Base-by-base conservation (phyloP, 2,797 vertebrate genomes). In the Pogoniulus pusillus region DNA sequence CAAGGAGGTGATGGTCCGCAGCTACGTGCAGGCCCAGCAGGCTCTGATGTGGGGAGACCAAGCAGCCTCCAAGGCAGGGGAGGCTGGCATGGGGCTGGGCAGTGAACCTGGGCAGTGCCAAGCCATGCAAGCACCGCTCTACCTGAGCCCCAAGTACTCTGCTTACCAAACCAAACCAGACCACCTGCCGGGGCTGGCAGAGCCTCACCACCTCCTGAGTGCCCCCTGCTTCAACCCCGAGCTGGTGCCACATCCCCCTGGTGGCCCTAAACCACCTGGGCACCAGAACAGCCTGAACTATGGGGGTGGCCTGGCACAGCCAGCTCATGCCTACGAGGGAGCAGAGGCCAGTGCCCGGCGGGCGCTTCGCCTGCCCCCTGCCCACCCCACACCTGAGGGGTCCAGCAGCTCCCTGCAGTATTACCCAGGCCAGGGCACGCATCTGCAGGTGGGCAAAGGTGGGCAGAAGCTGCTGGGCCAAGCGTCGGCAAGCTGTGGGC, bases 1-100 rank as follows among this genome's bases (percentile, higher is more conserved):
- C 85, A 99, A 99, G 92, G 98, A 99, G 85, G 98, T 98, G 97
- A 98, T 99, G 98, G 98, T 99, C 65, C 97, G 99, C 84, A 99
- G 98, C 93, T 99, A 99, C 14, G 98, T 99, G 26, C 98, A 99
- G 93, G 98, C 99, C 2, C 99, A 99, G 95, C 99, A 99, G 97
- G 99, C 98, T 8, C 98, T 99, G 82, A 96, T 99, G 96, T 99
- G 99, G 99, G 98, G 98, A 24, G 98, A 98, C 79, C 98, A 97
- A 53, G 96, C 32, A 1, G 45, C 12, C 10, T 12, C 68, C 60
- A 84, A 86, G 41, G 98, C 95, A 23, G 82, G 47, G 10, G 62
- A 53, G 4, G 66, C 95, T 3, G 86, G 95, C 35, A 18, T 73
- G 96, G 71, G 94, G 92, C 64, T 73, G 53, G 97, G 98, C 54